Base-by-base conservation (phyloP, 2,113 vertebrate genomes). In the Rhinogobius similis region DNA sequence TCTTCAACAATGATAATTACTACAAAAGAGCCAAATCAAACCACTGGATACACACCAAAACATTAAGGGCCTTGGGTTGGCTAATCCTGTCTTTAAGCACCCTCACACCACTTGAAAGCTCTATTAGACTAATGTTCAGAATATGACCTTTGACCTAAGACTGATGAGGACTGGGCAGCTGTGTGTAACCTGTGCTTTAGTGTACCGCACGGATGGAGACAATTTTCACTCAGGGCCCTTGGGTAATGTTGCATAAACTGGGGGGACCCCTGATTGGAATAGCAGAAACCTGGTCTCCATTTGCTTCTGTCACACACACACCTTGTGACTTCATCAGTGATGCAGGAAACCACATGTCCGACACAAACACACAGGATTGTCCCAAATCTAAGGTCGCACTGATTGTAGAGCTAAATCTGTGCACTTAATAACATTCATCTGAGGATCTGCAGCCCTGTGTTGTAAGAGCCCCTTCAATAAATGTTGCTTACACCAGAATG, bases 381-480 rank as follows among this genome's bases (percentile, higher is more conserved):
- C 52, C 50, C 48, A 24, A 5, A 63, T 46, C 53, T 41, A 67
- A 75, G 68, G 44, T 76, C 70, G 74, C 70, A 20, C 62, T 80
- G 74, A 82, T 73, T 76, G 70, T 79, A 86, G 89, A 90, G 89
- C 88, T 89, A 87, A 78, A 68, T 67, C 75, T 76, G 72, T 85
- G 67, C 50, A 74, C 29, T 46, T 82, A 74, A 84, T 83, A 86
- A 78, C 39, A 70, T 66, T 41, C 8, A 41, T 41, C 32, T 78
- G 77, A 76, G 70, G 74, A 74, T 26, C 68, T 27, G 56, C 70
- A 67, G 32, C 27, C 70, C 61, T 56, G 78, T 85, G 72, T 72
- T 89, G 75, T 82, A 86, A 85, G 82, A 79, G 77, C 73, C 83
- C 84, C 87, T 90, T 85, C 88, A 94, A 92, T 92, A 94, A 94